Evolutionary conservation across 1,140 invertebrate genomes (phyloP).

Genomic region (Drosophila ironensis): DNA sequence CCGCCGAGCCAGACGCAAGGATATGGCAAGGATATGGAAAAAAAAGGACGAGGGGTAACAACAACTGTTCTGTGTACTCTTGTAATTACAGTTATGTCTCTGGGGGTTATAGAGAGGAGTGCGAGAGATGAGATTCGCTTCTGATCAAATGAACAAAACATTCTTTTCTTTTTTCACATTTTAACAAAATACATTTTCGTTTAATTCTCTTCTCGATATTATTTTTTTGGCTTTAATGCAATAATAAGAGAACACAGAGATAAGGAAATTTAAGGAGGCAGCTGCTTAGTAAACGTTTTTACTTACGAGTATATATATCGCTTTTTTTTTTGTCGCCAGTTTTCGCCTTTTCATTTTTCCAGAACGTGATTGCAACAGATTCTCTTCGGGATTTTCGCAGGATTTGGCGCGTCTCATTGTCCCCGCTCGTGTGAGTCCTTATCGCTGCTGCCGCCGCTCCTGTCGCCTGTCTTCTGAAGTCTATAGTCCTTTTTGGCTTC

Average conservation of each 20-base stretch:
- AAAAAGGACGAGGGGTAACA: background rate
- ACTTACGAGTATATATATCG: background rate
- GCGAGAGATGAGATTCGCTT: background rate
- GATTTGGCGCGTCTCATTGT: constrained; percentile 20
- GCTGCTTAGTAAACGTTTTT: constrained; percentile 32
- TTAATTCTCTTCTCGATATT: background rate
- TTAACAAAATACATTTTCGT: background rate
- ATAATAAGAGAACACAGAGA: constrained; percentile 38
- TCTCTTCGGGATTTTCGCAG: constrained; percentile 49
- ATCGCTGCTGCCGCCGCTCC: constrained; percentile 10
- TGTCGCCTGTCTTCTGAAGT: constrained; percentile 32
- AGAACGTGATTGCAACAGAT: constrained; percentile 64
- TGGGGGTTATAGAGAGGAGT: constrained; percentile 56
- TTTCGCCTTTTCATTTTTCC: too few relatives aligned
- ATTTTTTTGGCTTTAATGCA: constrained; percentile 52
- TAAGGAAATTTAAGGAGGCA: constrained; percentile 29
- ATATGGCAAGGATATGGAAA: constrained; percentile 20
- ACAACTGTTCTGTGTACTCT: constrained; percentile 52
- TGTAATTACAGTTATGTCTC: constrained; percentile 79
- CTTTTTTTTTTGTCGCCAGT: background rate
- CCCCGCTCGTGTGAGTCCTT: constrained; percentile 22
- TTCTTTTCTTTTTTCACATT: constrained; percentile 33
- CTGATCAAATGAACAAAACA: constrained; percentile 54
- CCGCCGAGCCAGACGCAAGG: constrained; percentile 54
- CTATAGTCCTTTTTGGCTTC: constrained; percentile 15